These are phyloP conservation scores for Polydesmus complanatus DNA, from an alignment of 2,888 invertebrate genomes.

Conservation along the genomic window DNA sequence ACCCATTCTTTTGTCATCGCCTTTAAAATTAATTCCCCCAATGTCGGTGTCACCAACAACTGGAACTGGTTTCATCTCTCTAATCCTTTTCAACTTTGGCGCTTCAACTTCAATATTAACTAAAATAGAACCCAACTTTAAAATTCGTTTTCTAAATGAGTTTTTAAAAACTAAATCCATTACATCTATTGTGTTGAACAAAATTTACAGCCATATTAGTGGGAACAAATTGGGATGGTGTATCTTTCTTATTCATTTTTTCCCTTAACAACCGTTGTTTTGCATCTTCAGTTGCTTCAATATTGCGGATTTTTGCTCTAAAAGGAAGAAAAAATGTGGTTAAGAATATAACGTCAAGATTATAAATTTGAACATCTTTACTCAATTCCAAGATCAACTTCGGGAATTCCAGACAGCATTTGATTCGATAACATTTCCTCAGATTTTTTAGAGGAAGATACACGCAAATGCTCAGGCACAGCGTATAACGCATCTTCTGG, in stretches of 20 bases:
- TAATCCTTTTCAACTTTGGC: conserved; percentile 39
- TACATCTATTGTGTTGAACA: conserved; percentile 90
- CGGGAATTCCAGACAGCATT: conserved; percentile 98
- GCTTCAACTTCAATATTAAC: conserved; percentile 70
- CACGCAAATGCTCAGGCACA: conserved; percentile 73
- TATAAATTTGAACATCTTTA: conserved; percentile 26
- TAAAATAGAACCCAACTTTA: conserved; percentile 31
- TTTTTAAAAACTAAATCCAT: too few relatives aligned
- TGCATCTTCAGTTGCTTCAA: conserved; percentile 97
- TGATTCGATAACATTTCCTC: conserved; percentile 99
- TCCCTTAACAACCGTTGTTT: conserved; percentile 84
- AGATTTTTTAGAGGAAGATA: conserved; percentile 71
- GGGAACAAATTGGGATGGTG: conserved; percentile 88
- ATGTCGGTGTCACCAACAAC: conserved; percentile 23
- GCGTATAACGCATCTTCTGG: conserved; percentile 71
- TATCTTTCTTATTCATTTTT: conserved; percentile 77
- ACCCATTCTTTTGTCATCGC: not conserved
- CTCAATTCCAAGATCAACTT: conserved; percentile 98
- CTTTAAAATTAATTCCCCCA: conserved; percentile 11
- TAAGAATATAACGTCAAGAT: not conserved
- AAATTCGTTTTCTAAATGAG: too few relatives aligned
- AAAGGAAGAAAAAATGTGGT: conserved; percentile 18
- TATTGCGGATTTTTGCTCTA: conserved; percentile 90
- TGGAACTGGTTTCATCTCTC: conserved; percentile 35
- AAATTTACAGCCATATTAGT: conserved; percentile 98